Evolutionary conservation across 2,888 invertebrate species (phyloP), one percentile per base, ranked within the genome.

Genomic region (Cephonodes hylas): DNA sequence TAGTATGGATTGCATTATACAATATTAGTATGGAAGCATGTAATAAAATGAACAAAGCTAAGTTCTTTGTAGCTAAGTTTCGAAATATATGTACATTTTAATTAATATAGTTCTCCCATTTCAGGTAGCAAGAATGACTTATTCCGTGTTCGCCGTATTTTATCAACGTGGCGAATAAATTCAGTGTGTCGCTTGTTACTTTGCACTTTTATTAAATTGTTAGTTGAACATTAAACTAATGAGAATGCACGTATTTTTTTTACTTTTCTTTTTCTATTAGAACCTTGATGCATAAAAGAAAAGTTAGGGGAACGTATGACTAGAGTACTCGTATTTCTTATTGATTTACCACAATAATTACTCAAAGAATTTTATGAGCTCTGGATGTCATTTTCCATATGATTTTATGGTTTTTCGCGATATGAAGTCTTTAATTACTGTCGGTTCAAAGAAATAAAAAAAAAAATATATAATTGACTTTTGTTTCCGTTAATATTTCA

Each of bases 121-220:
- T 74, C 78, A 91, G 91, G 90, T 89, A 31, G 86, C 88, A 46
- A 83, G 87, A 71, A 86, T 83, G 84, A 91, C 89, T 31, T 90
- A 91, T 71, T 91, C 90, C 1, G 74, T 91, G 20, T 88, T 89
- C 66, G 91, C 89, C n/a, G 91, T 90, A 58, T 89, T 91, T 73
- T 91, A 91, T 64, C 83, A 89, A 66, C 78, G 85, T 67, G 81
- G 85, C 22, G 77, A 70, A 62, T 79, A 68, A 75, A 66, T 27
- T 25, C 64, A 27, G 13, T 20, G 45, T 45, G 3, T n/a, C 1
- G 22, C 13, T 13, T 45, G 31, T 42, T 34, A 57, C 46, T 34
- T 18, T 13, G n/a, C 46, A 45, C 45, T 5, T 23, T n/a, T n/a
- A n/a, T n/a, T 45, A 4, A 13, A 13, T 13, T 13, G 34, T 38